These are phyloP conservation scores for Drosophila subsilvestris DNA, from an alignment of 2,888 invertebrate species.

Conservation along the genomic window DNA sequence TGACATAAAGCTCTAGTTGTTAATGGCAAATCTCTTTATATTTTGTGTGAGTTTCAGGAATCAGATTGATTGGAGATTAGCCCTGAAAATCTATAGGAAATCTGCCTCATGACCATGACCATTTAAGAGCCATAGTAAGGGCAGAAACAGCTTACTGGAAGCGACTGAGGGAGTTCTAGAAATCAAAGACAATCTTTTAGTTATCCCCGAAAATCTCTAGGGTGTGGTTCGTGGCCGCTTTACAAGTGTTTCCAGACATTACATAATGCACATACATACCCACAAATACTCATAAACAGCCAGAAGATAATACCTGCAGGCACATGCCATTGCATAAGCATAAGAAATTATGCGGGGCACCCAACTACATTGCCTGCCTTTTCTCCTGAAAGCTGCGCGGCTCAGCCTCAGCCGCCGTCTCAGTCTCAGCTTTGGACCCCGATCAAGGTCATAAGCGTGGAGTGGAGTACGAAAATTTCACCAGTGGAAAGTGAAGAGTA, in stretches of 20 bases:
- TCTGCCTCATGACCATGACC: too few species aligned
- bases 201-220: neutral
- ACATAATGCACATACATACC: conserved; percentile 46
- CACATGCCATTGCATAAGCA: conserved; percentile 70
- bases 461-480: conserved; percentile 62
- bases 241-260: conserved; percentile 34
- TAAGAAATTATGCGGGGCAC: conserved; percentile 45
- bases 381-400: conserved; percentile 30
- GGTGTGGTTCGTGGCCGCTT: neutral
- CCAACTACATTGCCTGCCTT: conserved; percentile 34
- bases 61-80: too few species aligned
- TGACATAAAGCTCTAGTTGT: conserved; percentile 33
- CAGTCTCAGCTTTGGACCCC: conserved; percentile 48
- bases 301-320: conserved; percentile 63
- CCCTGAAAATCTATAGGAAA: too few species aligned
- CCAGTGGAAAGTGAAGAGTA: conserved; percentile 57
- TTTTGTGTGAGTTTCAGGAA: too few species aligned
- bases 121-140: neutral
- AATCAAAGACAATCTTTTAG: neutral
- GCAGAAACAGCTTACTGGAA: neutral
- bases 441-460: conserved; percentile 64
- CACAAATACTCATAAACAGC: conserved; percentile 58
- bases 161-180: neutral
- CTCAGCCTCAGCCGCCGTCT: conserved; percentile 15
- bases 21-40: neutral